Percentiles rank a stretch among this genome's conserved stretches.
phyloP scores from a whole-genome alignment of 2,888 invertebrate genomes.

The Pyrocoelia pectoralis region DNA sequence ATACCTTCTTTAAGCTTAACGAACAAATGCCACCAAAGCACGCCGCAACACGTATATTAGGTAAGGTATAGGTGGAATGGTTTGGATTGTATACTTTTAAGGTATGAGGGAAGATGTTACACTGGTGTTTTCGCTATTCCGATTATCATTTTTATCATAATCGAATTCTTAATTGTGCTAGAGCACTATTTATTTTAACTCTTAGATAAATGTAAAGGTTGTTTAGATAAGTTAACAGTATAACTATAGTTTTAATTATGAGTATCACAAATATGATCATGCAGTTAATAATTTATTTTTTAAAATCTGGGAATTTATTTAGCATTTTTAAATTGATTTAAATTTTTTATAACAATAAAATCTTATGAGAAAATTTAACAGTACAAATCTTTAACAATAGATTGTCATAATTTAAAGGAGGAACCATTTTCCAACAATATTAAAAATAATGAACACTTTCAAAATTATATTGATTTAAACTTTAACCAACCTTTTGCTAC shows the following conservation, averaged over 20 bases:
- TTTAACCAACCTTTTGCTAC: too few relatives aligned
- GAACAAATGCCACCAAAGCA: constrained; percentile 34
- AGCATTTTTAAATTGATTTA: not conserved
- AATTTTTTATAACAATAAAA: not conserved
- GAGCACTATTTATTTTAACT: not conserved
- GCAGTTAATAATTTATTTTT: constrained; percentile 21
- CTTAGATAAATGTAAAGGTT: not conserved
- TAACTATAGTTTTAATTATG: constrained; percentile 9
- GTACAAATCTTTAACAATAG: not conserved
- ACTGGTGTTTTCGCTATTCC: constrained; percentile 6
- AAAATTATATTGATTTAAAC: not conserved
- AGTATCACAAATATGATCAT: constrained; percentile 28
- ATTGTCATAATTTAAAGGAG: not conserved
- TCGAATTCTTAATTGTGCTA: not conserved
- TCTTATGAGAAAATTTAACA: not conserved
- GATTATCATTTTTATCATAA: not conserved
- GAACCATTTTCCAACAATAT: not conserved
- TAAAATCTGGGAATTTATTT: not conserved
- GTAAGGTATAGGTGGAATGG: constrained; percentile 13
- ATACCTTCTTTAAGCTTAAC: not conserved
- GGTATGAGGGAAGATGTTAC: constrained; percentile 34
- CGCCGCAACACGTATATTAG: constrained; percentile 26
- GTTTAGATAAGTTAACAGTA: constrained; percentile 3
- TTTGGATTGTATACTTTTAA: constrained; percentile 15
- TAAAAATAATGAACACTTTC: not conserved